Evolutionary conservation across 1,140 invertebrate species (phyloP).

Genomic region (Drosophila biarmipes): DNA sequence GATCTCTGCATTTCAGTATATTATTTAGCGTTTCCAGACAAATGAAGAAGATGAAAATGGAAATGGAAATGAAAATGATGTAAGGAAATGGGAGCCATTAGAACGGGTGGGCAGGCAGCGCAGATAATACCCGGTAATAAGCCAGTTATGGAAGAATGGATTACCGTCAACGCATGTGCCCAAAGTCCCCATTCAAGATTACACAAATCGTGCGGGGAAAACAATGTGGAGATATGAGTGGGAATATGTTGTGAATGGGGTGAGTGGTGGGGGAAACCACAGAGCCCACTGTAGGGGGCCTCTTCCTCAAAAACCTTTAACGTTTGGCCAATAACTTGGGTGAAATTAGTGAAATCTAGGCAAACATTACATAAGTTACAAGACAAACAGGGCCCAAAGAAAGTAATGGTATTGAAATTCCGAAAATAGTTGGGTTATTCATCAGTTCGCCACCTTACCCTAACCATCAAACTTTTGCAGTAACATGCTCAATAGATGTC

Average conservation of each 20-base stretch:
- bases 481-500: too few relatives aligned
- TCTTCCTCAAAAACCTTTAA: too few relatives aligned
- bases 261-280: neutral
- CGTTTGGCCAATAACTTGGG: neutral
- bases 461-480: too few relatives aligned
- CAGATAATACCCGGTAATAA: conserved; percentile 26
- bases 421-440: too few relatives aligned
- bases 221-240: neutral
- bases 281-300: neutral
- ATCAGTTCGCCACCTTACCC: too few relatives aligned
- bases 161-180: neutral
- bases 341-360: neutral
- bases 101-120: neutral
- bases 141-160: conserved; percentile 14
- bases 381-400: too few relatives aligned
- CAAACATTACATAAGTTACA: neutral
- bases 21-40: conserved; percentile 19
- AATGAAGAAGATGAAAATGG: conserved; percentile 5
- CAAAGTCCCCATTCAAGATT: neutral
- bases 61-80: conserved; percentile 26
- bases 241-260: neutral
- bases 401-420: too few relatives aligned
- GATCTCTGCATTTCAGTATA: conserved; percentile 22
- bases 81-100: conserved; percentile 30
- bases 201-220: neutral